Conservation (phyloP, 2,888 invertebrate genomes). For the Ellobium chinense region DNA sequence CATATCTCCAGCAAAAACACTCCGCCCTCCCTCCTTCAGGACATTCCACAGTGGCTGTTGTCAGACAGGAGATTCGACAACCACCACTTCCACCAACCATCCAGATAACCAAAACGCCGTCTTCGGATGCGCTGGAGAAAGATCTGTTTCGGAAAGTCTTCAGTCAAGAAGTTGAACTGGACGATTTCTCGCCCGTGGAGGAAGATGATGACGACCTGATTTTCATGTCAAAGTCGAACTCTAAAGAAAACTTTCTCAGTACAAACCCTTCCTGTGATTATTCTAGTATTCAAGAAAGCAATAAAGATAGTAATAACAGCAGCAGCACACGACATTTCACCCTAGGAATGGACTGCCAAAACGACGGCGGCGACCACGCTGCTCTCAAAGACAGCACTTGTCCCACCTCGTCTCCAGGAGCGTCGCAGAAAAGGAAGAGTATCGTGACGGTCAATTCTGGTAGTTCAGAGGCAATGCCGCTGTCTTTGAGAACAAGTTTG, state of each 20-base stretch:
- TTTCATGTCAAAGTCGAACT: background rate
- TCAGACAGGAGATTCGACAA: background rate
- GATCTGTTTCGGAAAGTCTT: constrained; percentile 51
- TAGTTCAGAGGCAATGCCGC: background rate
- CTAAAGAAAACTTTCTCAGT: constrained; percentile 1
- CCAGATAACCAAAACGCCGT: background rate
- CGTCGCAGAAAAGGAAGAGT: background rate
- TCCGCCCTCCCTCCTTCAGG: too few species aligned
- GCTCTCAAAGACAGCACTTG: background rate
- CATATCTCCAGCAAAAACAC: background rate
- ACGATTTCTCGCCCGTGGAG: constrained; percentile 27
- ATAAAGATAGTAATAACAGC: background rate
- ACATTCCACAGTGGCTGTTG: too few species aligned
- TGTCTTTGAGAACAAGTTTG: background rate
- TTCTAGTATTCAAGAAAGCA: background rate
- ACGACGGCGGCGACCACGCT: background rate
- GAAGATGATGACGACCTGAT: background rate
- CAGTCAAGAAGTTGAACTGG: constrained; percentile 49
- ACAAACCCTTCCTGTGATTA: background rate
- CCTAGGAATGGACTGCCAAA: too few species aligned
- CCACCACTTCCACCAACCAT: background rate
- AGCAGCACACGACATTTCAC: background rate
- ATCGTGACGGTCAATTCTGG: background rate
- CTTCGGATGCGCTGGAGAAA: background rate
- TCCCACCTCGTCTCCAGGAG: background rate